A percentile compares a stretch with the other conserved stretches of the same genome.
Conservation (phyloP, 2,113 vertebrate genomes). For the Neogobius melanostomus region DNA sequence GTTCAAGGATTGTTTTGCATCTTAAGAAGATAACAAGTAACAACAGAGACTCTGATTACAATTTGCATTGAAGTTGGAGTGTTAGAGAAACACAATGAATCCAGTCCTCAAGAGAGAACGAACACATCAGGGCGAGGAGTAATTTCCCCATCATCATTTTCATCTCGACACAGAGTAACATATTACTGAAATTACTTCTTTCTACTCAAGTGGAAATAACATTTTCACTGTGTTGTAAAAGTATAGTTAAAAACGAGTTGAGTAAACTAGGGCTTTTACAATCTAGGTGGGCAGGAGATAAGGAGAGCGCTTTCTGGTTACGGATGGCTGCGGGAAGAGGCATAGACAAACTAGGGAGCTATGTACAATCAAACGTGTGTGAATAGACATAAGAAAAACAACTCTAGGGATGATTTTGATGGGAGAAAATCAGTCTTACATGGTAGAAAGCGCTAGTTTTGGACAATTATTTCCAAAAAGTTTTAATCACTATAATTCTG, state of each 20-base stretch:
- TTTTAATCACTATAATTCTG: no score
- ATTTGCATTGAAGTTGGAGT: slow-evolving; percentile 46
- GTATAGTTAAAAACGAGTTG: neutral
- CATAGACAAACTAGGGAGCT: no score
- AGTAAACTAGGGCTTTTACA: no score
- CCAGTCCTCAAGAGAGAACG: slow-evolving; percentile 38
- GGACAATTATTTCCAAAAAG: no score
- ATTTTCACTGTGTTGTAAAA: slow-evolving; percentile 17
- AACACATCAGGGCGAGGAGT: slow-evolving; percentile 26
- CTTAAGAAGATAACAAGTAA: slow-evolving; percentile 57
- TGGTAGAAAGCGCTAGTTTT: no score
- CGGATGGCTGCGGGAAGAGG: no score
- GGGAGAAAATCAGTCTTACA: no score
- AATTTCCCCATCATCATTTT: slow-evolving; percentile 47
- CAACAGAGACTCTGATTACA: slow-evolving; percentile 37
- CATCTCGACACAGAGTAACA: slow-evolving; percentile 37
- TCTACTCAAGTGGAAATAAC: slow-evolving; percentile 10
- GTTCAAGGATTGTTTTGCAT: slow-evolving; percentile 48
- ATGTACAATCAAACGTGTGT: no score
- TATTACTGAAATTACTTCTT: slow-evolving; percentile 45
- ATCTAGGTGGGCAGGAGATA: no score
- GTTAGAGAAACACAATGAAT: slow-evolving; percentile 35
- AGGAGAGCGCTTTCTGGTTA: no score
- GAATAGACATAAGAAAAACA: no score
- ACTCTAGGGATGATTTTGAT: no score